These are phyloP conservation scores for Rhagoletis zephyria DNA, from an alignment of 1,140 invertebrate species.

Conservation along the genomic window DNA sequence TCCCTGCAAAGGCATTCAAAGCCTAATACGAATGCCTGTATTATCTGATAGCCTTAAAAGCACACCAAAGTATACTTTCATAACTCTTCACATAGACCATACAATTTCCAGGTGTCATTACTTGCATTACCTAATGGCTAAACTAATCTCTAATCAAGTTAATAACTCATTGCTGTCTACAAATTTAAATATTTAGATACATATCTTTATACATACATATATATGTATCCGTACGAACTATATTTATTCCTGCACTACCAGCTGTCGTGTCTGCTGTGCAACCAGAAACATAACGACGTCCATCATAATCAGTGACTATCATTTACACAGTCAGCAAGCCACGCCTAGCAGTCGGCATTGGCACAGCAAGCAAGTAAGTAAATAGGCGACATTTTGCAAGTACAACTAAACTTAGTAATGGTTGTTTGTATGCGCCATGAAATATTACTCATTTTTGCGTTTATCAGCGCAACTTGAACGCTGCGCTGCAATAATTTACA, in stretches of 20 bases:
- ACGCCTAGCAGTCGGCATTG: neutral
- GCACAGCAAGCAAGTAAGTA: neutral
- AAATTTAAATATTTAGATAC: neutral
- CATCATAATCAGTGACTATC: slow-evolving; percentile 36
- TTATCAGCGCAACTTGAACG: neutral
- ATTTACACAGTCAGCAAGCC: slow-evolving; percentile 28
- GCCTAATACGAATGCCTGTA: too few relatives aligned
- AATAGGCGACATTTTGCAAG: neutral
- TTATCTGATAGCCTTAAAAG: too few relatives aligned
- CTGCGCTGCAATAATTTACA: neutral
- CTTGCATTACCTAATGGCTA: neutral
- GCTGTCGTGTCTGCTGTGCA: too few relatives aligned
- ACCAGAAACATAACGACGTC: neutral
- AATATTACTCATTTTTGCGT: neutral
- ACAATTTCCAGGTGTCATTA: neutral
- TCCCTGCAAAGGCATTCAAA: too few relatives aligned
- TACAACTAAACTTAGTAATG: too few relatives aligned
- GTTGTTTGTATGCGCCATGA: neutral
- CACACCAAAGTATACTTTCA: too few relatives aligned
- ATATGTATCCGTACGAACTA: neutral
- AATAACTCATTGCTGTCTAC: slow-evolving; percentile 3
- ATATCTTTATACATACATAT: neutral
- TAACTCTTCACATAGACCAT: neutral
- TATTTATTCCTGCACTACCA: too few relatives aligned
- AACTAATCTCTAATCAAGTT: slow-evolving; percentile 2